Evolutionary conservation across 2,797 vertebrate species (phyloP).

Genomic region (Taeniopygia guttata): DNA sequence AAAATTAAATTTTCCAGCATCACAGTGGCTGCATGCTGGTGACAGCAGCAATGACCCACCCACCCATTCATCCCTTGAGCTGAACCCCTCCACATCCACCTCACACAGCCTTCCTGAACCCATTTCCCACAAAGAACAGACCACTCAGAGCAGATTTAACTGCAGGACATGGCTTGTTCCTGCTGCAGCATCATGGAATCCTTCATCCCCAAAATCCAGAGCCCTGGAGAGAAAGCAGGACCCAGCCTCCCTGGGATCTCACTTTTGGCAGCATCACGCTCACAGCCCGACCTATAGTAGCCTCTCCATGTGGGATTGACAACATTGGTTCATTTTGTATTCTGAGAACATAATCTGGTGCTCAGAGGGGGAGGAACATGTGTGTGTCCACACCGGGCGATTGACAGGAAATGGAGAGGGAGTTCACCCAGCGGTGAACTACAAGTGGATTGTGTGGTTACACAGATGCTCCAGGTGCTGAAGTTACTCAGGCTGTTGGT

Average conservation of each 20-base stretch:
- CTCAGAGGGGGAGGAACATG: background rate
- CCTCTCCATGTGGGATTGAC: background rate
- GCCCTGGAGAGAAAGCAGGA: background rate
- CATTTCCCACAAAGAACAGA: background rate
- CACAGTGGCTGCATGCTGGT: rapidly evolving
- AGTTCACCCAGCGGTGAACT: background rate
- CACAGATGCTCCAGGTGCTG: background rate
- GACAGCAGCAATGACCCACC: background rate
- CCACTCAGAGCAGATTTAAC: background rate
- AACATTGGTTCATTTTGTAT: rapidly evolving
- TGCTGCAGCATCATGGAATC: background rate
- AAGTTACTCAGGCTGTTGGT: background rate
- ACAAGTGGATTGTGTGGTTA: background rate
- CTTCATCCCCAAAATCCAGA: background rate
- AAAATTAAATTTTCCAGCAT: background rate
- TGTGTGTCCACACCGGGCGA: rapidly evolving
- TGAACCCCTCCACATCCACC: background rate
- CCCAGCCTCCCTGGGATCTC: too few species aligned
- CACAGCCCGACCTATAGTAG: rapidly evolving
- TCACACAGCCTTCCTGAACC: background rate
- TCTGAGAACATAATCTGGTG: background rate
- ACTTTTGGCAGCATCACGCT: rapidly evolving
- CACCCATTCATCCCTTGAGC: background rate
- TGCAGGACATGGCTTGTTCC: rapidly evolving
- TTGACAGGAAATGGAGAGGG: rapidly evolving